Evolutionary conservation across 2,113 vertebrate genomes (phyloP).

Genomic region (Nesogale talazaci): DNA sequence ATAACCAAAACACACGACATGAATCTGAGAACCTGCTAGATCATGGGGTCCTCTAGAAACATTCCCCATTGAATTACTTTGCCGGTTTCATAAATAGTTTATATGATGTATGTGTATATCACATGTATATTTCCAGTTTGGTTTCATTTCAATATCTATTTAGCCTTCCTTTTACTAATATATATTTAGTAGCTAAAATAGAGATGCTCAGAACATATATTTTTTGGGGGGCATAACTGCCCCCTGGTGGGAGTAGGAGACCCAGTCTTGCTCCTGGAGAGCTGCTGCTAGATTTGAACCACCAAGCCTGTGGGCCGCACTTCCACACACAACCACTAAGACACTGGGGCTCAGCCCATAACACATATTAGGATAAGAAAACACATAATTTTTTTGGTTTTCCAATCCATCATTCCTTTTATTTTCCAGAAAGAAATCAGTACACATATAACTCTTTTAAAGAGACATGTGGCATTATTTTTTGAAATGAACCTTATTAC

Average conservation of each 20-base stretch:
- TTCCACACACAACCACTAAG: no score
- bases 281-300: no score
- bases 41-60: neutral
- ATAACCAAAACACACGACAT: neutral
- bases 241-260: no score
- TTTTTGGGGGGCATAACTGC: no score
- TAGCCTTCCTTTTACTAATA: neutral
- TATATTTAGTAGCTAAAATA: constrained; percentile 43
- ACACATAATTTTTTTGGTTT: constrained; percentile 7
- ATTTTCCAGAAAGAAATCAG: constrained; percentile 30
- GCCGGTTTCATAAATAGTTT: neutral
- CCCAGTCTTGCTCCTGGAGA: no score
- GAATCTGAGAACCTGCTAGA: neutral
- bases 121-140: neutral
- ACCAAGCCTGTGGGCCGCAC: no score
- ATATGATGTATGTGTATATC: neutral
- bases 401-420: constrained; percentile 26
- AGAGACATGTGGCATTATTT: neutral
- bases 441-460: neutral
- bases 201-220: neutral
- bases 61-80: neutral
- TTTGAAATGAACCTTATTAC: constrained; percentile 22
- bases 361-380: neutral
- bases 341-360: no score
- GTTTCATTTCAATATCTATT: neutral